phyloP scores from a whole-genome alignment of 1,140 invertebrate species.

The Ooceraea biroi region DNA sequence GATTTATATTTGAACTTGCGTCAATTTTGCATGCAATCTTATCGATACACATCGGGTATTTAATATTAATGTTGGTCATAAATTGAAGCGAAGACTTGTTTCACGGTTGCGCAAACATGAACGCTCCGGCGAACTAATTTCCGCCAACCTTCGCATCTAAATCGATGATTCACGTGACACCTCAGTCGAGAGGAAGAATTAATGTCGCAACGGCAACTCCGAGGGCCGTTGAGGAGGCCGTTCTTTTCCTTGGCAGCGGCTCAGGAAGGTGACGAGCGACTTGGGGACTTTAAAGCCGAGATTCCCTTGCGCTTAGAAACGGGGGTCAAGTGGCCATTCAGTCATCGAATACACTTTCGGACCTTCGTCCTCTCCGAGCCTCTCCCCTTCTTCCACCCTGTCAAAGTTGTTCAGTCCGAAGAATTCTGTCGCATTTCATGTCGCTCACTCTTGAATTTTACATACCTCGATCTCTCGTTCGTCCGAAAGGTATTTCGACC shows the following conservation, averaged over 20 bases:
- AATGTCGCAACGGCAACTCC: constrained; percentile 20
- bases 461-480: constrained; percentile 11
- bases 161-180: constrained; percentile 44
- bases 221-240: no score
- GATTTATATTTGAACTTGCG: no score
- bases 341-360: constrained; percentile 35
- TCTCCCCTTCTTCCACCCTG: no score
- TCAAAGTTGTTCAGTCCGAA: not conserved
- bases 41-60: not conserved
- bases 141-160: constrained; percentile 16
- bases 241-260: not conserved
- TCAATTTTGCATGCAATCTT: not conserved
- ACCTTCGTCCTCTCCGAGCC: not conserved
- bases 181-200: constrained; percentile 25
- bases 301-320: constrained; percentile 37
- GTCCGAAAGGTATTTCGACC: not conserved
- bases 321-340: constrained; percentile 37
- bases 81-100: not conserved
- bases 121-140: constrained; percentile 9
- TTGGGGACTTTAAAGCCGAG: constrained; percentile 36
- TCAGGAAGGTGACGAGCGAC: constrained; percentile 5
- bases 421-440: constrained; percentile 24
- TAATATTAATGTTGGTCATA: not conserved
- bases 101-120: constrained; percentile 9
- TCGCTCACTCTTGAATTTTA: constrained; percentile 14